Percentiles rank a stretch among this genome's conserved stretches.
phyloP scores from a whole-genome alignment of 2,888 invertebrate genomes.

The Maniola hyperantus region DNA sequence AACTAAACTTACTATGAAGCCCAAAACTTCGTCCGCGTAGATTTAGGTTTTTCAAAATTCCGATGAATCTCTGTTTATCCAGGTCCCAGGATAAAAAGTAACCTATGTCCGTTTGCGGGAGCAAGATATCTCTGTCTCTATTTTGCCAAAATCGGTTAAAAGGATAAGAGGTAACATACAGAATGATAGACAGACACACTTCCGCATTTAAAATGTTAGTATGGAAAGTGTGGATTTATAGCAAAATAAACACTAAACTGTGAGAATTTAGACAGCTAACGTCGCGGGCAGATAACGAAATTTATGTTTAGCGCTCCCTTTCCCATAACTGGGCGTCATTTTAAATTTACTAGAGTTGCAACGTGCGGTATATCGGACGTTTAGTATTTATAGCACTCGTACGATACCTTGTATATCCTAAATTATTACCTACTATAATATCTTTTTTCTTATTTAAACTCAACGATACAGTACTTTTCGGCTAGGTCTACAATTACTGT shows the following conservation, averaged over 20 bases:
- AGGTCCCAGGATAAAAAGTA: too few relatives aligned
- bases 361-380: constrained; percentile 37
- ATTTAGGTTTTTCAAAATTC: too few relatives aligned
- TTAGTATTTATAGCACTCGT: constrained; percentile 54
- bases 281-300: constrained; percentile 50
- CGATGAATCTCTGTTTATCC: too few relatives aligned
- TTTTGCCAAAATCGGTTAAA: too few relatives aligned
- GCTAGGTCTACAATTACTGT: not conserved
- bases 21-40: too few relatives aligned
- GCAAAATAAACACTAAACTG: constrained; percentile 5
- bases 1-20: too few relatives aligned
- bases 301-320: constrained; percentile 47
- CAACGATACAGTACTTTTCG: not conserved
- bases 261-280: constrained; percentile 41
- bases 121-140: too few relatives aligned
- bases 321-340: constrained; percentile 51
- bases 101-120: too few relatives aligned
- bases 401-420: constrained; percentile 34
- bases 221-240: not conserved
- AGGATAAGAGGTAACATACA: too few relatives aligned
- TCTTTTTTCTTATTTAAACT: not conserved
- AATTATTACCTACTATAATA: not conserved
- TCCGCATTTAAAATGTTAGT: too few relatives aligned
- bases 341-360: constrained; percentile 54
- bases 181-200: too few relatives aligned